Conservation (phyloP, 2,797 vertebrate genomes). For the Botia kubotai region DNA sequence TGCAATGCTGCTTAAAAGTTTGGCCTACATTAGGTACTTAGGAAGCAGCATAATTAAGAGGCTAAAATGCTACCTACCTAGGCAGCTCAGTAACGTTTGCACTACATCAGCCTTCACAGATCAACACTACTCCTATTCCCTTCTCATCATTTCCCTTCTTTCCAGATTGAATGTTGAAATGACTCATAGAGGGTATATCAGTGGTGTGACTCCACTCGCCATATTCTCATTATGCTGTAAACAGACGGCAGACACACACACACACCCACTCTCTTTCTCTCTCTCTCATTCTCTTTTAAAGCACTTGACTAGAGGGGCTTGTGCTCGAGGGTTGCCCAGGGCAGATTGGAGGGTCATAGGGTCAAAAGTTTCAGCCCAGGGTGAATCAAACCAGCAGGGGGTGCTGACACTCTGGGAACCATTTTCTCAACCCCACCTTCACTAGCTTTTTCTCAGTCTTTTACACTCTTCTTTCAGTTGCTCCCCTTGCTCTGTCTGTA, state of each 20-base stretch:
- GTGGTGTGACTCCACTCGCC: slow-evolving; percentile 10
- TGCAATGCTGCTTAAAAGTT: not conserved
- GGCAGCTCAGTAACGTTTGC: too few relatives aligned
- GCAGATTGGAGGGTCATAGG: slow-evolving; percentile 57
- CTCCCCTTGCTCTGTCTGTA: slow-evolving; percentile 40
- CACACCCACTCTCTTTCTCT: not conserved
- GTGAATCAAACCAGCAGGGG: slow-evolving; percentile 90
- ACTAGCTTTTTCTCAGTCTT: too few relatives aligned
- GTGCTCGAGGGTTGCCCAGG: slow-evolving; percentile 32
- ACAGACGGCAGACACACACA: slow-evolving; percentile 19
- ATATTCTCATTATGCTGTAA: slow-evolving; percentile 17
- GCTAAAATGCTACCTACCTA: not conserved
- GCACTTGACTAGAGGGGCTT: slow-evolving; percentile 3
- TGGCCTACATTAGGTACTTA: too few relatives aligned
- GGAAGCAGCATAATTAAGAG: not conserved
- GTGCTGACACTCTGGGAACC: slow-evolving; percentile 89
- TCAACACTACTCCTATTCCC: not conserved
- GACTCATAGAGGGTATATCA: slow-evolving; percentile 38
- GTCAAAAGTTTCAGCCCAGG: slow-evolving; percentile 63
- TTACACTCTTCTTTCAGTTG: not conserved
- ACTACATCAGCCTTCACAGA: slow-evolving; percentile 6
- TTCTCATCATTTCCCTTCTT: not conserved
- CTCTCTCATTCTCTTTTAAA: not conserved
- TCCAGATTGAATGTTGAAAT: slow-evolving; percentile 34
- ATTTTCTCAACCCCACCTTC: slow-evolving; percentile 54